Conservation (phyloP, 1,140 invertebrate species). For the Bombyx mandarina region DNA sequence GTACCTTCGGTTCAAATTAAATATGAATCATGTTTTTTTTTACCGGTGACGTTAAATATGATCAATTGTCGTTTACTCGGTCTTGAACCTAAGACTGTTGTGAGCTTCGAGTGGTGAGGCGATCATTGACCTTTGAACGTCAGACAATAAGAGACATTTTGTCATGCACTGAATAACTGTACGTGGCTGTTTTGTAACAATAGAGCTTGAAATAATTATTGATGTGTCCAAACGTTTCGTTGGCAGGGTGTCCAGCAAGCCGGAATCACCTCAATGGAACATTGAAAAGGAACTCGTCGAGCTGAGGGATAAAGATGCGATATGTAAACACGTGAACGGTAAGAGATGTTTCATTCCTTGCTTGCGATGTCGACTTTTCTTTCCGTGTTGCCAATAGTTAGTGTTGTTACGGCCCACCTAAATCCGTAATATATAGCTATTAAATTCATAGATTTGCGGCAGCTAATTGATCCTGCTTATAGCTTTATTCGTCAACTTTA, state of each 20-base stretch:
- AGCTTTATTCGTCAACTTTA: neutral
- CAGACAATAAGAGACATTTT: slow-evolving; percentile 33
- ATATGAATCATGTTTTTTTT: slow-evolving; percentile 46
- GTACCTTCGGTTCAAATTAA: slow-evolving; percentile 5
- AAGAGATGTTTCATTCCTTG: slow-evolving; percentile 18
- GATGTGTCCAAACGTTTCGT: slow-evolving; percentile 5
- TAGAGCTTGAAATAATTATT: too few relatives aligned
- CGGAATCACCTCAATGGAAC: slow-evolving; percentile 55
- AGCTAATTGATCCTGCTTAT: neutral
- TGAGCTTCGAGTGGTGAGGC: slow-evolving; percentile 19
- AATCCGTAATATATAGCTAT: neutral
- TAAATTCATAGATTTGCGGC: neutral
- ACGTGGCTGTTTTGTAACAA: neutral
- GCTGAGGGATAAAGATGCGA: slow-evolving; percentile 44
- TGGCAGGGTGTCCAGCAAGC: slow-evolving; percentile 52
- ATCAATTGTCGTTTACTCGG: slow-evolving; percentile 28
- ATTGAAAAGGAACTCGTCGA: slow-evolving; percentile 50
- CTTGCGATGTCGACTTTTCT: too few relatives aligned
- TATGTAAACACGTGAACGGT: slow-evolving; percentile 61
- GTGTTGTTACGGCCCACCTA: neutral
- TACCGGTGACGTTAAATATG: slow-evolving; percentile 45
- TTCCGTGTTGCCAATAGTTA: too few relatives aligned
- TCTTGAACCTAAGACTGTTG: slow-evolving; percentile 40
- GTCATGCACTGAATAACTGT: slow-evolving; percentile 36
- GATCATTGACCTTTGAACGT: slow-evolving; percentile 53